Base-by-base conservation (phyloP, 2,797 vertebrate genomes). In the Hapalemur alaotrensis region DNA sequence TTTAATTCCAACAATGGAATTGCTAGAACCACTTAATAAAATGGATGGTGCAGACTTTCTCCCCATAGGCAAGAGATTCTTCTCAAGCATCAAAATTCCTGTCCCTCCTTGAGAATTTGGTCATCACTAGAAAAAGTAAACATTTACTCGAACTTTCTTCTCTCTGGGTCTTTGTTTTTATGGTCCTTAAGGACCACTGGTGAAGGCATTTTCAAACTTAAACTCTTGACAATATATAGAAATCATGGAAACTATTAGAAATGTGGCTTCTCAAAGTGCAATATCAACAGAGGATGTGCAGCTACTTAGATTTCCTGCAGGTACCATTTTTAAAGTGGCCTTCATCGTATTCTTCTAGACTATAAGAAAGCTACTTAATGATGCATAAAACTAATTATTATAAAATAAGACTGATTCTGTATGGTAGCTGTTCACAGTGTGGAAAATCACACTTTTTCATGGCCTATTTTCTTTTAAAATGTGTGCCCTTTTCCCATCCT, bases 321-420 rank as follows among this genome's bases (percentile, higher is more conserved):
- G 95, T 96, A 81, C 67, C 76, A 84, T 79, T 93, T 95, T 81
- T 84, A 46, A 96, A 97, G 79, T 38, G 65, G 93, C 80, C 95
- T 95, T 91, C 59, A 7, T 91, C 67, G 50, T 61, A 25, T 61
- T 94, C 80, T 83, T 93, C 41, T 14, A 97, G 88, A 48, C 89
- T 5, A 80, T 57, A 91, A 97, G 98, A 93, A 20, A 85, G 81
- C 87, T 75, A 91, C 57, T 97, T 98, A 98, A 98, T 98, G 98
- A 98, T 94, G 98, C 97, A 97, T 98, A 97, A 98, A 98, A 87
- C 97, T 98, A 98, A 98, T 98, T 98, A 98, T 98, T 97, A 98
- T 97, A 98, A 98, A 98, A 96, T 97, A 97, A 98, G 98, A 95
- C 92, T 13, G 57, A 82, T 75, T 93, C 95, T 67, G 50, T 73